phyloP scores from a whole-genome alignment of 2,888 invertebrate genomes.

The Macroteleia sp. region DNA sequence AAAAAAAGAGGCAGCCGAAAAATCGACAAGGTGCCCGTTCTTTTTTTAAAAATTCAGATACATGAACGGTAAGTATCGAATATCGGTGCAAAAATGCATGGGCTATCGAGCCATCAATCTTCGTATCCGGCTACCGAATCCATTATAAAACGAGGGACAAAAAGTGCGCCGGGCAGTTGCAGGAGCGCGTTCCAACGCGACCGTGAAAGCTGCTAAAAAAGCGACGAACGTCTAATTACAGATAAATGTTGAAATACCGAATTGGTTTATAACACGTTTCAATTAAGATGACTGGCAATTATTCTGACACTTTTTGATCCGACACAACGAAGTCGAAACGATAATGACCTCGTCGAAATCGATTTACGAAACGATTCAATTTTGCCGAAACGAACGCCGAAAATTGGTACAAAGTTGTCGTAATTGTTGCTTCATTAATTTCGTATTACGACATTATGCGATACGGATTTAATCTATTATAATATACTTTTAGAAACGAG shows the following conservation, averaged over 20 bases:
- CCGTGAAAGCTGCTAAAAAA: conserved; percentile 59
- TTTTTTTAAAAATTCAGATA: conserved; percentile 44
- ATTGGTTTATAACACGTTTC: conserved; percentile 50
- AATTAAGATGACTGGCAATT: conserved; percentile 53
- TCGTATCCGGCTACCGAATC: conserved; percentile 55
- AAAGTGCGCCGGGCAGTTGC: conserved; percentile 37
- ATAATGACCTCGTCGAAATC: conserved; percentile 30
- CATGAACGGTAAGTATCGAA: conserved; percentile 56
- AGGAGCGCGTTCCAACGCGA: conserved; percentile 43
- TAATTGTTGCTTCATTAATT: neutral
- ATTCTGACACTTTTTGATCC: conserved; percentile 18
- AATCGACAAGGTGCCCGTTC: neutral
- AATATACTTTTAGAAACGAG: too few relatives aligned
- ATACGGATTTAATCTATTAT: too few relatives aligned
- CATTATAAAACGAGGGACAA: conserved; percentile 48
- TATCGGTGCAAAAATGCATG: conserved; percentile 57
- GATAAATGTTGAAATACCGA: conserved; percentile 45
- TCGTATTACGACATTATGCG: too few relatives aligned
- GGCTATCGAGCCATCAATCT: conserved; percentile 50
- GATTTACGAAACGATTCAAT: conserved; percentile 18
- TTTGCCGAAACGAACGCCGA: conserved; percentile 7
- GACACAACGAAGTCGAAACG: conserved; percentile 5
- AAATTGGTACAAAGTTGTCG: conserved; percentile 6
- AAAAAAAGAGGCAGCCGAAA: conserved; percentile 5
- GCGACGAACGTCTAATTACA: conserved; percentile 48